Conservation (phyloP, 2,888 invertebrate genomes). For the Lasioglossum oenotherae region DNA sequence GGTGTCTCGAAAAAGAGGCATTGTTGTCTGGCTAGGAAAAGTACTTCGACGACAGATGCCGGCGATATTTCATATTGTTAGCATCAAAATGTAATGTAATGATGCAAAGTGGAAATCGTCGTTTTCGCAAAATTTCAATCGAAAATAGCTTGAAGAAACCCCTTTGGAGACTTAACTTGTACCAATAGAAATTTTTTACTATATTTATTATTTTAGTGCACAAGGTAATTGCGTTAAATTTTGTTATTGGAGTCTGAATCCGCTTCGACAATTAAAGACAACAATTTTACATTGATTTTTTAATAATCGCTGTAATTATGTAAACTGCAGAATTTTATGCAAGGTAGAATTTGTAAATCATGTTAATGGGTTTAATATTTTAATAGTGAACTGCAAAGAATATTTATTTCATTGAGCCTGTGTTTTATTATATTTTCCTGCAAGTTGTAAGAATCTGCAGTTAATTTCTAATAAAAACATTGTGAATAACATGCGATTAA, state of each 20-base stretch:
- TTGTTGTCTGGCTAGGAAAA: neutral
- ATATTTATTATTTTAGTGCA: neutral
- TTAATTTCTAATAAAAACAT: neutral
- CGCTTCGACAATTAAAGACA: neutral
- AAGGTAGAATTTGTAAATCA: neutral
- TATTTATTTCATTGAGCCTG: neutral
- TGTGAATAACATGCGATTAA: neutral
- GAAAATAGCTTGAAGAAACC: neutral
- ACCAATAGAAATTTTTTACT: neutral
- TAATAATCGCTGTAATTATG: neutral
- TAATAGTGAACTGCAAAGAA: neutral
- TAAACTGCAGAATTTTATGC: neutral
- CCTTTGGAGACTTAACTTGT: neutral
- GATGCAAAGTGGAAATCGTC: neutral
- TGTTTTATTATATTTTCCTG: neutral
- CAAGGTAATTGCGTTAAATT: neutral
- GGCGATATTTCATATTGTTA: neutral
- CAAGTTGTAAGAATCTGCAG: too few species aligned
- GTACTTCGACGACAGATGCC: neutral
- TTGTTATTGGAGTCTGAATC: neutral
- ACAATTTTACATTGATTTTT: neutral
- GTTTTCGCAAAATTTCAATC: neutral
- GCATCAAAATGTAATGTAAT: neutral
- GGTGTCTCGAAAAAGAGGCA: constrained; percentile 70
- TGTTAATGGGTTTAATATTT: neutral